Conservation (phyloP, 2,113 vertebrate genomes). For the Plectropomus leopardus region DNA sequence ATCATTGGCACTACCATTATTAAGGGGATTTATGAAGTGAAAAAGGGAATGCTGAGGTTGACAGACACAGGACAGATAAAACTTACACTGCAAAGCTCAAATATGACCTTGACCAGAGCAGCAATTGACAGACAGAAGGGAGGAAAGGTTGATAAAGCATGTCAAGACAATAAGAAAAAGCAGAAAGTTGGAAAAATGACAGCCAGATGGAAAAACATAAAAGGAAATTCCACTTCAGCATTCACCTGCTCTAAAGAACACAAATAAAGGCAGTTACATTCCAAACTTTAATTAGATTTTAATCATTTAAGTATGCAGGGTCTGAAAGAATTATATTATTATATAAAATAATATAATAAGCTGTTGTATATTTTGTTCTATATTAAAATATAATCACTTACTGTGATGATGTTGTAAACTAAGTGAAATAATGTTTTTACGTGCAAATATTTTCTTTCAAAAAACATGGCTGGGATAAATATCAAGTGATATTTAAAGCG, state of each 20-base stretch:
- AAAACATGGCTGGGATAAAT: neutral
- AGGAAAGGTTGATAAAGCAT: slow-evolving; percentile 51
- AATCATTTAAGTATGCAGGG: neutral
- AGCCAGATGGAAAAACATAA: neutral
- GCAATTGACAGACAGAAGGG: slow-evolving; percentile 60
- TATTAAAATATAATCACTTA: neutral
- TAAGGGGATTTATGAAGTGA: slow-evolving; percentile 3
- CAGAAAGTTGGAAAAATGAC: slow-evolving; percentile 29
- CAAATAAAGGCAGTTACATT: neutral
- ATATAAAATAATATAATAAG: no score
- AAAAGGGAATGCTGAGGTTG: neutral
- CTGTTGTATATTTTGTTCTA: neutral
- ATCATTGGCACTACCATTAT: neutral
- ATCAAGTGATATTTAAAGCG: neutral
- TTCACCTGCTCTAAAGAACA: neutral
- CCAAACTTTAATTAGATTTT: neutral
- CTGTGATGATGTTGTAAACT: neutral
- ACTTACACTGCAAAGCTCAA: slow-evolving; percentile 88
- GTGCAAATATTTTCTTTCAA: neutral
- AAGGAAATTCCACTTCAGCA: neutral
- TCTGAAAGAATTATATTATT: neutral
- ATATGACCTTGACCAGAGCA: slow-evolving; percentile 83
- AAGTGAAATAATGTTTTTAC: neutral
- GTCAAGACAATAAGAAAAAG: slow-evolving; percentile 45
- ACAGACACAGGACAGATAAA: slow-evolving; percentile 38